Base-by-base conservation (phyloP, 2,888 invertebrate species). In the Drosophila buzzatii region DNA sequence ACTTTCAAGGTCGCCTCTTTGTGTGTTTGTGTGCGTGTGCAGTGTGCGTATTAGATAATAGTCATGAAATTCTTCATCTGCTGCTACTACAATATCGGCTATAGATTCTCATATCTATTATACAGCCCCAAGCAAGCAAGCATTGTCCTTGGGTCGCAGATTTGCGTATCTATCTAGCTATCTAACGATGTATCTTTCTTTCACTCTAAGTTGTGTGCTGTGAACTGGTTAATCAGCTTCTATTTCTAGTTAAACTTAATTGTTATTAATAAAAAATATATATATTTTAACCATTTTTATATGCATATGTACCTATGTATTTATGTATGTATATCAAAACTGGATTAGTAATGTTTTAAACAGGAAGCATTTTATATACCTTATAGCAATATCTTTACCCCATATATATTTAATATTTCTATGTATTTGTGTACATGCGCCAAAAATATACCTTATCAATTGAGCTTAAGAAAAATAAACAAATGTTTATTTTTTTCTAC, bases 1-100 rank as follows among this genome's bases (percentile, higher is more conserved):
- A 86, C 85, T 81, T 91, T 91, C 91, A 91, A 91, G 91, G 91
- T 90, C 89, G 85, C 70, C 73, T 59, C 20, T 23, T 33, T 73
- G 33, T 47, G 12, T 55, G 59, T 27, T 20, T 62, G 35, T 62
- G 16, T 65, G 42, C 47, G 44, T 31, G 33, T 37, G 49, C 69
- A 20, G 73, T 82, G 73, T 82, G 79, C 85, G 80, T 89, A 85
- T 88, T 89, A 87, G 82, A 87, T 87, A 87, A 89, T 87, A 73
- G 71, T 72, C 79, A 81, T 77, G 76, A 73, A 81, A 27, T 27
- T 27, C 27, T 83, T 82, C 55, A 49, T 61, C 33, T 35, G 20
- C 55, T 4, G 27, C 27, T 27, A 27, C 27, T 6, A 27, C 27
- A 27, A 27, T 16, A 55, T 65, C 52, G 68, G 47, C 70, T 60